Evolutionary conservation across 2,797 vertebrate species (phyloP).

Genomic region (Kryptopterus vitreolus): DNA sequence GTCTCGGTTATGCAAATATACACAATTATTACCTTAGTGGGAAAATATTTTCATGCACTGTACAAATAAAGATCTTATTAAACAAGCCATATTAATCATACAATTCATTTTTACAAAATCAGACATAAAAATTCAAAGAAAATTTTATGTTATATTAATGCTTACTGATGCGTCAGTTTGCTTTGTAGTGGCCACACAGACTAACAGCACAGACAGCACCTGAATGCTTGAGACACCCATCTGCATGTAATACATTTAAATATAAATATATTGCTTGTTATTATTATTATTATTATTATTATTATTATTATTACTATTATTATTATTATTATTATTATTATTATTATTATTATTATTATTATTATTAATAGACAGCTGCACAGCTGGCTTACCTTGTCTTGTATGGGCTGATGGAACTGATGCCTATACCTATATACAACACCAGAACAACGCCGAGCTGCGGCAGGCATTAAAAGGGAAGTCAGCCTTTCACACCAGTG

Average conservation of each 20-base stretch:
- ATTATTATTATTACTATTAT: not conserved
- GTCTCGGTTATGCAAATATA: not conserved
- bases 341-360: not conserved
- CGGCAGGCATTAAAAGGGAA: slow-evolving; percentile 42
- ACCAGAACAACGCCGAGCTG: not conserved
- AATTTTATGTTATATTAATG: slow-evolving; percentile 21
- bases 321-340: not conserved
- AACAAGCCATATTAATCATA: not conserved
- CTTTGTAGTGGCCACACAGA: slow-evolving; percentile 46
- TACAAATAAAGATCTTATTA: not conserved
- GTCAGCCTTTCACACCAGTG: slow-evolving; percentile 53
- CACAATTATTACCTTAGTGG: not conserved
- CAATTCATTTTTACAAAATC: not conserved
- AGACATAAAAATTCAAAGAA: not conserved
- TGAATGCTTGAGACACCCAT: slow-evolving; percentile 55
- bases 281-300: not conserved
- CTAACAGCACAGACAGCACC: slow-evolving; percentile 50
- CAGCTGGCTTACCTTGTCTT: slow-evolving; percentile 36
- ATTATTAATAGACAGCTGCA: not conserved
- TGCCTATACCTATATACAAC: slow-evolving; percentile 36
- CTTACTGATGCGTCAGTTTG: slow-evolving; percentile 54
- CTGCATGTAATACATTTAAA: slow-evolving; percentile 48
- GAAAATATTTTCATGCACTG: not conserved
- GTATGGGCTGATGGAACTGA: slow-evolving; percentile 6
- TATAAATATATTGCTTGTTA: not conserved